Base-by-base conservation (phyloP, 1,140 invertebrate genomes). In the Latrodectus geometricus region DNA sequence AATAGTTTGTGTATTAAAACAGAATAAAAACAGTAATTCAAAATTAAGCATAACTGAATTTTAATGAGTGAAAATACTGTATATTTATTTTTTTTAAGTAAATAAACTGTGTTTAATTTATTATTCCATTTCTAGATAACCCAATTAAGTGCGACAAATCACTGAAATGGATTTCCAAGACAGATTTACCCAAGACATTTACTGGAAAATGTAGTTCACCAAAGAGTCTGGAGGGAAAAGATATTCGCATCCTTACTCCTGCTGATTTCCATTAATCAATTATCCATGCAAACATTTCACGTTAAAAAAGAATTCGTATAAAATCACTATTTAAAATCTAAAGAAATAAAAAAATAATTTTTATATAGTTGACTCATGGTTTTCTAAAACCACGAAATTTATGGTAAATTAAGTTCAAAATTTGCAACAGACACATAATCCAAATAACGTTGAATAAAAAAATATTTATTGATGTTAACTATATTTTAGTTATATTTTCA, bases 161-260 rank as follows among this genome's bases (percentile, higher is more conserved):
- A n/a, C 15, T 86, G 65, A 86, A 86, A 20, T 86, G 83, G 83
- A 86, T 86, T 15, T 70, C 56, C 15, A 86, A 86, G 75, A 77
- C 56, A 23, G 15, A 0, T 48, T 49, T 78, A 12, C 83, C 83
- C 0, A 77, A 86, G 35, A 70, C 65, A 21, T 86, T 86, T 14
- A 72, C 83, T 14, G 83, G 83, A n/a, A 17, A 11, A n/a, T 86
- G 83, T 11, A 56, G 52, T 61, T 15, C 23, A 11, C 83, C 83
- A 8, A 14, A 61, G 7, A 86, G 76, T 21, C 50, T 86, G 69
- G 77, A 78, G 61, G 54, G 68, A n/a, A 77, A 70, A 61, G 3
- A 48, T 4, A 17, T 86, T n/a, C 83, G 83, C 9, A 35, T 49
- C 15, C 48, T 86, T 21, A 86, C 75, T 4, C 83, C 83, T n/a